Evolutionary conservation across 2,888 invertebrate genomes (phyloP), one percentile per base, ranked within the genome.

Genomic region (Dusona sp.): DNA sequence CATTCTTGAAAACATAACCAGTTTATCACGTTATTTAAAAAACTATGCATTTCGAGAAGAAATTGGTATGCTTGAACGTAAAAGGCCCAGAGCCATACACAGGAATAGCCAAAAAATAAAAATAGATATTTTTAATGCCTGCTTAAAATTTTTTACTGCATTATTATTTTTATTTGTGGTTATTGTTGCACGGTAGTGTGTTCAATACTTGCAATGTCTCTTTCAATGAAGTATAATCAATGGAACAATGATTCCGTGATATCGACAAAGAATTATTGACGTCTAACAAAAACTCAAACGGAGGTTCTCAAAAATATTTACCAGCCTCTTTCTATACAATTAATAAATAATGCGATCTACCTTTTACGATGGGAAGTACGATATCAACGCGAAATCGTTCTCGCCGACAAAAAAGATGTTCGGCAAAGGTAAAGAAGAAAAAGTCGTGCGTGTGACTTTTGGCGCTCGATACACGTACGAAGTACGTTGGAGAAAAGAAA

Each of bases 381-480:
- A 74, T 67, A 36, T 36, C 42, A 74, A 61, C 42, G 25, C 25
- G 48, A 65, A 48, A 33, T 64, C 77, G 64, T 64, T 77, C 33
- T 45, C 75, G 42, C 45, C 36, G 9, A 29, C 36, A 75, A 65
- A 48, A 48, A 36, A 33, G 61, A 65, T 68, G 36, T 48, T 48
- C 33, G 33, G 22, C 45, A n/a, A 57, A 61, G 73, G 33, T 33
- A 25, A 72, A 80, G 29, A 72, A 64, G 78, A 67, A 72, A 64
- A 36, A 80, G 61, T 36, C 3, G 38, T 64, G 61, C 61, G 72
- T 73, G 79, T 51, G 72, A 80, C 72, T 80, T 80, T 80, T 36
- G 48, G 61, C 42, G 45, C 36, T 64, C 79, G 51, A 75, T 61
- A 29, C 74, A 65, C 61, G 75, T 61, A 74, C 61, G 77, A 65